A percentile compares a stretch with the other conserved stretches of the same genome.
These are phyloP conservation scores for Cryptotis parvus DNA, from an alignment of 2,113 vertebrate genomes.

Conservation along the genomic window DNA sequence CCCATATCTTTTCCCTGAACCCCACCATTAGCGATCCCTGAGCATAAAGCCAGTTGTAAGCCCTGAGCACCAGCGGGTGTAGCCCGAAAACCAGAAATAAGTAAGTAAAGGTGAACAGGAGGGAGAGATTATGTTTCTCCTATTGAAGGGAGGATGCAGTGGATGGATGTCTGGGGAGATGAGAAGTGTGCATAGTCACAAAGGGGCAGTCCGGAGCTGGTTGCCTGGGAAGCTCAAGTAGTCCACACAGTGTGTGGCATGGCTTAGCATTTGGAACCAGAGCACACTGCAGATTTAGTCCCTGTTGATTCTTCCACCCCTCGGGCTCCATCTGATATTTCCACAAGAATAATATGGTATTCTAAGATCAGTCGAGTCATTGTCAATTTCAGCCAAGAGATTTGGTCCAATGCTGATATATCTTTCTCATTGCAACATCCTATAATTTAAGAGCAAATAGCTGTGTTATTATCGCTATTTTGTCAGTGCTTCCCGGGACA, in stretches of 20 bases:
- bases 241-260: fast-evolving
- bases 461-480: no score
- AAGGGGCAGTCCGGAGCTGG: no score
- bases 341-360: background rate
- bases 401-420: background rate
- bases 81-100: no score
- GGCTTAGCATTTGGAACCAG: background rate
- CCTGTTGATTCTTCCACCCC: background rate
- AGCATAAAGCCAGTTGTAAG: no score
- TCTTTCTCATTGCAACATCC: background rate
- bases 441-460: background rate
- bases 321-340: background rate
- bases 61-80: no score
- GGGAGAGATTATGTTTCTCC: background rate
- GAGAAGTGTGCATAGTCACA: no score
- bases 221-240: background rate
- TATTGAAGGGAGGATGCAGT: background rate
- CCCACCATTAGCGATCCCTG: no score
- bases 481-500: no score
- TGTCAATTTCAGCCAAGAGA: constrained; percentile 14
- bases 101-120: background rate
- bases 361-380: background rate
- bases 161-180: background rate
- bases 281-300: background rate
- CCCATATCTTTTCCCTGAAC: no score